Evolutionary conservation across 2,797 vertebrate genomes (phyloP), one percentile per base, ranked within the genome.

Genomic region (Calcarius lapponicus): DNA sequence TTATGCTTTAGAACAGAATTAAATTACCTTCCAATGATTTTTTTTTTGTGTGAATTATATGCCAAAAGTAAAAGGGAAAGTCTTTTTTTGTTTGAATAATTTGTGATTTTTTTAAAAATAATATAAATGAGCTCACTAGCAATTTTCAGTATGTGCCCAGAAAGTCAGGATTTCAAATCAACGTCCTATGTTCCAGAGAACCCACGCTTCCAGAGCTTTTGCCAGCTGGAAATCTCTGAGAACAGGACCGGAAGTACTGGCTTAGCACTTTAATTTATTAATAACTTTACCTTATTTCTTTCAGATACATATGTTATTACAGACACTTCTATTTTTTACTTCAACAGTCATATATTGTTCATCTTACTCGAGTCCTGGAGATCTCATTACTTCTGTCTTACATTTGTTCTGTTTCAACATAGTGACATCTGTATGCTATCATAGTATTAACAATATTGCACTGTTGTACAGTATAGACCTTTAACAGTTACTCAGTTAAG

Each of bases 281-380:
- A 96, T 97, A 95, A 72, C 83, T 95, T 95, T 94, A 91, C 95
- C 96, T 95, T 96, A 82, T 76, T 96, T 93, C 93, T 96, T 92
- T 94, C 91, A 96, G 91, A 94, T 96, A 79, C 62, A 74, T 91
- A 73, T 79, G 72, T 86, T 96, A 86, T 90, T 96, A 84, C 78
- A 90, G 65, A 50, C 4, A 0, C 53, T 94, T 97, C 91, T 97
- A 90, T 97, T 97, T 96, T 94, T 88, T 93, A 92, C 92, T 96
- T 88, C 79, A 91, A 83, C 69, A 91, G 70, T 78, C 69, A 56
- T 86, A 88, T 76, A 89, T 67, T 84, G 66, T 86, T 96, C 94
- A 73, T 95, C 92, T 89, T 79, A 71, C 92, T 94, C 51, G 80
- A 58, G 62, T 54, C 34, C 93, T 94, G 90, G 93, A 86, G 74